phyloP scores from a whole-genome alignment of 2,113 vertebrate species.

The Lutjanus erythropterus region DNA sequence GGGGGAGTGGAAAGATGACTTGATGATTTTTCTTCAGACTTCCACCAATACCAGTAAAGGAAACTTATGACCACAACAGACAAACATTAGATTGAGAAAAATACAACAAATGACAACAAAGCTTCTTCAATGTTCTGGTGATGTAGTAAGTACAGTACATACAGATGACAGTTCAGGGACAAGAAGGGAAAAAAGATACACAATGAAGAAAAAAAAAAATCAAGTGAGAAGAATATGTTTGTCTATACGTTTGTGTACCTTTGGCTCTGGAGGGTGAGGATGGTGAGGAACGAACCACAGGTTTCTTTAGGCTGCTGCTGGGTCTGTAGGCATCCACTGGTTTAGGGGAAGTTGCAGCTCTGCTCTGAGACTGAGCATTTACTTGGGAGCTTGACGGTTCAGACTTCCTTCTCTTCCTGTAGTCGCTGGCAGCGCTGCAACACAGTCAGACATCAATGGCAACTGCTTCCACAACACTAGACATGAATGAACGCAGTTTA shows the following conservation, averaged over 20 bases:
- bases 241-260: conserved; percentile 85
- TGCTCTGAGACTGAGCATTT: conserved; percentile 79
- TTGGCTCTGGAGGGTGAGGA: conserved; percentile 94
- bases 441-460: conserved; percentile 54
- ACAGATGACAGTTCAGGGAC: neutral
- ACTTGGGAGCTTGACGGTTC: conserved; percentile 91
- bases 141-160: conserved; percentile 2
- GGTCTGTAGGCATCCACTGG: conserved; percentile 84
- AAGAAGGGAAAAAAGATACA: neutral
- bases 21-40: conserved; percentile 21
- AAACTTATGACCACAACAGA: conserved; percentile 19
- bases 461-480: neutral
- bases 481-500: neutral
- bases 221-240: neutral
- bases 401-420: conserved; percentile 96
- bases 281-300: conserved; percentile 92
- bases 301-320: conserved; percentile 88
- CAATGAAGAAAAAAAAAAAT: conserved; percentile 3
- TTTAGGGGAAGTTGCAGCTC: conserved; percentile 78
- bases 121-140: neutral
- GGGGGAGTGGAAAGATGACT: conserved; percentile 1
- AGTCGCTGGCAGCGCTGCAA: conserved; percentile 91
- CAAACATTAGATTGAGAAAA: conserved; percentile 22
- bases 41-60: conserved; percentile 20
- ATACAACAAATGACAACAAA: conserved; percentile 14